Percentiles rank a stretch among this genome's conserved stretches.
Evolutionary conservation across 1,140 invertebrate genomes (phyloP).

Genomic region (Leptinotarsa defecta): DNA sequence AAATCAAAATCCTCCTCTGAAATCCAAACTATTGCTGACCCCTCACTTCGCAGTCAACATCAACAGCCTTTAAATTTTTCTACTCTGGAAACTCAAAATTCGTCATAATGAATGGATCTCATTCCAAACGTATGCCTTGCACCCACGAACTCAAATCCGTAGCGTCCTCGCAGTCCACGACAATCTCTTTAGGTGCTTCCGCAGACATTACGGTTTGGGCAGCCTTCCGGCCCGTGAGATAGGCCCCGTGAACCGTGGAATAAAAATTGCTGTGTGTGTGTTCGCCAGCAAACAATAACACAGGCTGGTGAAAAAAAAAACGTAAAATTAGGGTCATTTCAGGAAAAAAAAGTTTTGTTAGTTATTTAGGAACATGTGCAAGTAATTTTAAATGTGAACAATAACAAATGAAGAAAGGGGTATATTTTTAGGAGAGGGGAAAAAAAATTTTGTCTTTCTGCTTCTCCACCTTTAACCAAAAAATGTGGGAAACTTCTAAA

Average conservation of each 20-base stretch:
- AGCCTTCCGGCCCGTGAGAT: conserved; percentile 84
- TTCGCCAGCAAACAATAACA: conserved; percentile 89
- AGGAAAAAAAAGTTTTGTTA: too few species aligned
- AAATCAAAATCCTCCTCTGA: too few species aligned
- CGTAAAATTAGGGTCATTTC: too few species aligned
- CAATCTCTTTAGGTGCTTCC: conserved; percentile 64
- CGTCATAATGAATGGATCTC: conserved; percentile 20
- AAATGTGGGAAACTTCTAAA: too few species aligned
- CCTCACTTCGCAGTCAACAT: neutral
- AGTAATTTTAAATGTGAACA: too few species aligned
- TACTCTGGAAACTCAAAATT: neutral
- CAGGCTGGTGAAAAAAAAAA: conserved; percentile 62
- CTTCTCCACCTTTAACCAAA: too few species aligned
- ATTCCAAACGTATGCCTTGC: conserved; percentile 74
- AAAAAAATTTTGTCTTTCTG: too few species aligned
- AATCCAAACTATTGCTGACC: neutral
- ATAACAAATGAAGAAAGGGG: too few species aligned
- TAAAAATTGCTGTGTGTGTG: conserved; percentile 93
- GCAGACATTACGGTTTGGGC: conserved; percentile 72
- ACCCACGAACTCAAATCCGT: conserved; percentile 85
- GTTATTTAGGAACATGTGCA: too few species aligned
- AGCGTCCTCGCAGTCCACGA: conserved; percentile 69
- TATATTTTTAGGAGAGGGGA: too few species aligned
- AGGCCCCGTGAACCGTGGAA: conserved; percentile 93
- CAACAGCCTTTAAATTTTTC: conserved; percentile 11